These are phyloP conservation scores for Drosophila busckii DNA, from an alignment of 1,140 invertebrate genomes.

Conservation along the genomic window DNA sequence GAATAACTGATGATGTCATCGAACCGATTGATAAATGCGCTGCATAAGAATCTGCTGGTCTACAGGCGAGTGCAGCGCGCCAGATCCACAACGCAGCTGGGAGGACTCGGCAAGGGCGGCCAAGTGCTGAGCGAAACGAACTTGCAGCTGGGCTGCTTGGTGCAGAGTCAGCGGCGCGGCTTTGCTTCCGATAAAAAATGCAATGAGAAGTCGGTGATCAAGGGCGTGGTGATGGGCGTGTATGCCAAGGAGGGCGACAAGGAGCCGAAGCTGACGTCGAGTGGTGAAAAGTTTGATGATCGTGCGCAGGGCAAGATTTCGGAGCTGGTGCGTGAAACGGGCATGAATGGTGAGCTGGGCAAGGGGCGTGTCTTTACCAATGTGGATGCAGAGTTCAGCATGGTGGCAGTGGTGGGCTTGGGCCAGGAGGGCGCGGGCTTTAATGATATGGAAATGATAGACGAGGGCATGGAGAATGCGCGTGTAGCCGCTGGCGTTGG, in stretches of 20 bases:
- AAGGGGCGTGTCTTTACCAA: slow-evolving; percentile 82
- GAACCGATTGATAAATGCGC: slow-evolving; percentile 14
- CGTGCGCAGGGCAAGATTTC: slow-evolving; percentile 69
- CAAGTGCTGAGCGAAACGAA: neutral
- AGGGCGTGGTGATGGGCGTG: slow-evolving; percentile 78
- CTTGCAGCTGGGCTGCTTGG: neutral
- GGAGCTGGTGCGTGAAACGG: slow-evolving; percentile 61
- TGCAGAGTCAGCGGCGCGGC: neutral
- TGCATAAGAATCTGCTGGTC: slow-evolving; percentile 7
- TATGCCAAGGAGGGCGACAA: slow-evolving; percentile 73
- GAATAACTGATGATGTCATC: slow-evolving; percentile 8
- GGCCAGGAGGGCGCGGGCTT: slow-evolving; percentile 83
- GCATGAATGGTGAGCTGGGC: slow-evolving; percentile 78
- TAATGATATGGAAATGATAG: slow-evolving; percentile 83
- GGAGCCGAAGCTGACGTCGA: slow-evolving; percentile 64
- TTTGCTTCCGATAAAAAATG: slow-evolving; percentile 14
- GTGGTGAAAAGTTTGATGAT: slow-evolving; percentile 78
- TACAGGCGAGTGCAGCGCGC: slow-evolving; percentile 1
- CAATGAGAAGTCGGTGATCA: slow-evolving; percentile 33
- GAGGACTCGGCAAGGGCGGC: too few relatives aligned
- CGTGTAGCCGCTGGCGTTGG: slow-evolving; percentile 81
- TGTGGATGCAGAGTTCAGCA: slow-evolving; percentile 82
- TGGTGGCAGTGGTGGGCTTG: slow-evolving; percentile 85
- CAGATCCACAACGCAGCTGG: neutral
- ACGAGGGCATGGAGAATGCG: slow-evolving; percentile 82